Evolutionary conservation across 2,888 invertebrate genomes (phyloP), one percentile per base, ranked within the genome.

Genomic region (Hemaris fuciformis): DNA sequence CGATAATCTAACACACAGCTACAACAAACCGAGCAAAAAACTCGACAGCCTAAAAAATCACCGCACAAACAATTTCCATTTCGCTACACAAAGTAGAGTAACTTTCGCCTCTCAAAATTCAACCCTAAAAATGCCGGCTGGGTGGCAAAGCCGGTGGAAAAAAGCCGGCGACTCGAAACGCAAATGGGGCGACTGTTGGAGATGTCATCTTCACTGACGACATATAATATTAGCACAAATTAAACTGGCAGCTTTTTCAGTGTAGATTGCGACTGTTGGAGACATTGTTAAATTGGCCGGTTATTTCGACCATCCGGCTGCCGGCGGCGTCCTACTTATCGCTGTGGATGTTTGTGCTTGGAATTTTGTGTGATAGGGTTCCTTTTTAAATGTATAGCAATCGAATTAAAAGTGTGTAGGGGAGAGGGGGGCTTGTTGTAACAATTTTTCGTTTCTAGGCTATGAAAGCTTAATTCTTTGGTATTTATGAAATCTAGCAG

Each of bases 261-360:
- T 58, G 58, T 34, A 38, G 48, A 58, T 43, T 53, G 41, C 60
- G 53, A 61, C 43, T 61, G 61, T 42, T 64, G 61, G 64, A 63
- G 71, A 71, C 71, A 69, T 62, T 69, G 69, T 65, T 67, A 68
- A 68, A 71, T 70, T 64, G 59, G 60, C 63, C 63, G 66, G 66
- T 64, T 68, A 69, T 71, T 69, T 68, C 64, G 65, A 62, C 67
- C 65, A 64, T 66, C 65, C 64, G 61, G 63, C 64, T 64, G 61
- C 62, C 59, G 63, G 46, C 60, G 62, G 56, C 43, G 62, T 45
- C 43, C 59, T 8, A 61, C n/a, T 43, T 2, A 20, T 1, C 3
- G 22, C 48, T 38, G 6, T 3, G 23, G 0, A 27, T 8, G 1
- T 38, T 38, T n/a, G 38, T 38, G 38, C 38, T 10, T n/a, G 3